Conservation (phyloP, 2,113 vertebrate species). For the Murina feae region DNA sequence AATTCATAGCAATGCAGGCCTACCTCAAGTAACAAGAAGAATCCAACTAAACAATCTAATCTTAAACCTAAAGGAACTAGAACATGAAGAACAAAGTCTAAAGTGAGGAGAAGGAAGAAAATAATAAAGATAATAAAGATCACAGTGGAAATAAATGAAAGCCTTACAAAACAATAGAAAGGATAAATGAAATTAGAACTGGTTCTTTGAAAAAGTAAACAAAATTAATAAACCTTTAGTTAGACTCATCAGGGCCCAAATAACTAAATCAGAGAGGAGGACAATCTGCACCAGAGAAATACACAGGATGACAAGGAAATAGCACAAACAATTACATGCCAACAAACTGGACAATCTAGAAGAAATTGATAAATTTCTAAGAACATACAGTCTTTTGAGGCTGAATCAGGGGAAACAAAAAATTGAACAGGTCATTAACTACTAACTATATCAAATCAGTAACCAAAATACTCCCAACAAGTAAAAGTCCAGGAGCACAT, state of each 20-base stretch:
- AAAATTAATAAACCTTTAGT: background rate
- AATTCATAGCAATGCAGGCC: background rate
- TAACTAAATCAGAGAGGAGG: background rate
- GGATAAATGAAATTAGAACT: background rate
- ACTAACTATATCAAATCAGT: background rate
- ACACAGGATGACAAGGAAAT: background rate
- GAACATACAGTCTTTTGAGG: background rate
- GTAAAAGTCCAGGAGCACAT: background rate
- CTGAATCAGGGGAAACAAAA: background rate
- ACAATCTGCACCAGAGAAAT: background rate
- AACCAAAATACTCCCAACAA: background rate
- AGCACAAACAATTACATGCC: background rate
- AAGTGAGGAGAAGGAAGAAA: background rate
- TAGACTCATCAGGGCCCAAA: background rate
- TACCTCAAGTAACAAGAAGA: background rate
- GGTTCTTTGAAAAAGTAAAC: background rate
- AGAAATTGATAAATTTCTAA: background rate
- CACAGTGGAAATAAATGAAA: background rate
- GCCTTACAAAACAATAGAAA: background rate
- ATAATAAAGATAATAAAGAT: background rate
- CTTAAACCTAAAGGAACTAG: background rate
- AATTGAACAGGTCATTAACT: background rate
- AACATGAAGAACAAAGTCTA: background rate
- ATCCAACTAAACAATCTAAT: background rate
- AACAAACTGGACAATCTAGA: background rate